Evolutionary conservation across 23 tunicate species (phyloP), one percentile per base, ranked within the genome.

Genomic region (Halocynthia aurantium): DNA sequence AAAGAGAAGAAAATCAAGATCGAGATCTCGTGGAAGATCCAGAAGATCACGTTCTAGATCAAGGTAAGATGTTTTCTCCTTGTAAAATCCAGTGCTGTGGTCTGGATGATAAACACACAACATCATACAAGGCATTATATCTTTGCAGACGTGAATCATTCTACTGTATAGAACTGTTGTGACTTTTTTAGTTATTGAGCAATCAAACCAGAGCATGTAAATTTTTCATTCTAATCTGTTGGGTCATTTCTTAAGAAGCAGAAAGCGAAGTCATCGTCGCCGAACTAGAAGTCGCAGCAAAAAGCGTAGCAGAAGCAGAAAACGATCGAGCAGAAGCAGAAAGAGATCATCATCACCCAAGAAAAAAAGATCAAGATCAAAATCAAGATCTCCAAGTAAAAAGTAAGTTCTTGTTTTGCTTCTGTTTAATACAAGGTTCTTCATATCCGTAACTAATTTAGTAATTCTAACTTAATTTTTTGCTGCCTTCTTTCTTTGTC

Each of bases 301-400:
- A 8, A 80, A 83, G 57, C 82, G 96, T 6, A 84, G 88, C 73
- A 67, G 79, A 67, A 88, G 95, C 81, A 70, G 82, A 50, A 77
- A 80, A 51, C 44, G 44, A 31, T 31, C 44, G 44, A 31, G 44
- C 44, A 55, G 91, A n/a, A 62, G 56, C 15, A 66, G 75, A 67
- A 76, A 80, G 6, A 13, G 69, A n/a, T 74, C 78, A 11, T 13
- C 78, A 13, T 74, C 78, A 10, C 55, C 31, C 10, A 74, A 74
- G 64, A 55, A 55, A 71, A 71, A 60, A 31, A 68, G 78, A 15
- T 81, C 84, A 8, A 52, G 84, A n/a, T 81, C 84, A 53, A 74
- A 63, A 15, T 74, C 78, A 9, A 52, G 22, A 31, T 74, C 78
- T 8, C 97, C 83, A 6, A 56, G 80, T 56, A 84, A 77, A 73